Conservation (phyloP, 2,113 vertebrate species). For the Mormoops blainvillei region DNA sequence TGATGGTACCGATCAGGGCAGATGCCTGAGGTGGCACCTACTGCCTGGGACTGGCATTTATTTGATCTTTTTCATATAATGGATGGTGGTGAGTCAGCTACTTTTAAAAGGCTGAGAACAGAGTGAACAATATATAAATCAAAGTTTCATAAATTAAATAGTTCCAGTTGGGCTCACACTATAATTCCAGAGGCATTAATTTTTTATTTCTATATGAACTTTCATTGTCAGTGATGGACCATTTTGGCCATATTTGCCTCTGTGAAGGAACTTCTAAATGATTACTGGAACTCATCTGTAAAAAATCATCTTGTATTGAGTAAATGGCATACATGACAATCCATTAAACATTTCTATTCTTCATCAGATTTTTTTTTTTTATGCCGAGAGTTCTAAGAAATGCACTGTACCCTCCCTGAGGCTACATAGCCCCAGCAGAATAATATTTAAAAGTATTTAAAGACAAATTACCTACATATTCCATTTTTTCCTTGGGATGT, state of each 20-base stretch:
- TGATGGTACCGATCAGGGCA: background rate
- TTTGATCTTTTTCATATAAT: background rate
- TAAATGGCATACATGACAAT: background rate
- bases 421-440: background rate
- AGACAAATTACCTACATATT: background rate
- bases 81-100: slow-evolving; percentile 31
- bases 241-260: background rate
- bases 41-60: background rate
- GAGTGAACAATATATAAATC: slow-evolving; percentile 50
- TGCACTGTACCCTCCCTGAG: background rate
- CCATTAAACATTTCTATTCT: slow-evolving; percentile 42
- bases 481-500: background rate
- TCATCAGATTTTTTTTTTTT: background rate
- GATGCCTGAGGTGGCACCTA: background rate
- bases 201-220: slow-evolving; percentile 61
- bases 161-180: slow-evolving; percentile 44
- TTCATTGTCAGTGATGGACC: slow-evolving; percentile 53
- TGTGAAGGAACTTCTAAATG: background rate
- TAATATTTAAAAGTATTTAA: slow-evolving; percentile 17
- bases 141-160: slow-evolving; percentile 51
- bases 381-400: slow-evolving; percentile 18
- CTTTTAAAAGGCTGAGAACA: slow-evolving; percentile 46
- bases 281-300: slow-evolving; percentile 27
- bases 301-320: slow-evolving; percentile 16
- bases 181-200: slow-evolving; percentile 58